Base-by-base conservation (phyloP, 2,113 vertebrate species). In the Ailuropoda melanoleuca region DNA sequence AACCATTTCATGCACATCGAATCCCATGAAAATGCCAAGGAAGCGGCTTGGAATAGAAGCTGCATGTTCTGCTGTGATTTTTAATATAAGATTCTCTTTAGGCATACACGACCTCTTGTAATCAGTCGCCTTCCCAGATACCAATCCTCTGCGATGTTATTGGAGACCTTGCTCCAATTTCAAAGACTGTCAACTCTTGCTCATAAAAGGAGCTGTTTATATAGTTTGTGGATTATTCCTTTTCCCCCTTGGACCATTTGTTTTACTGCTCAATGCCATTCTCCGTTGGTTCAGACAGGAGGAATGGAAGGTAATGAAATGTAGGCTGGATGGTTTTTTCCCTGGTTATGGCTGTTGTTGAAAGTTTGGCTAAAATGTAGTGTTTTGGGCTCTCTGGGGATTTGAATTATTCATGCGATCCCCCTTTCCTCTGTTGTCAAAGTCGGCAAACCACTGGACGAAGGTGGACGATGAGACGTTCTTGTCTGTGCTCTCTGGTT, bases 141-240 rank as follows among this genome's bases (percentile, higher is more conserved):
- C 72, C 72, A 39, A 1, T 94, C 86, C 80, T 74, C 62, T 29
- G 95, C 66, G 75, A 39, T 75, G 72, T 81, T 78, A 56, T 37
- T 80, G 82, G 88, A 43, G 83, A 53, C 92, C 86, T 89, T 50
- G 60, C 83, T 92, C 81, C 83, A 91, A 78, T 90, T 95, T 95
- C 92, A 95, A 78, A 93, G 50, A 50, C 97, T 95, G 93, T 90
- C 89, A 91, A 62, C 95, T 92, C 86, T 68, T 77, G 78, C 86
- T 96, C 93, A 53, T 96, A 92, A 93, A 89, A 97, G 74, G 89
- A 87, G 86, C 83, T 37, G 60, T 90, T 94, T 78, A 74, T 74
- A 9, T 93, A 80, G 92, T 88, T 83, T 89, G 95, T 75, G 95
- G 91, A 72, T 90, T 86, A 43, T 83, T 72, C 91, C 78, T 70